Conservation (phyloP, 2,888 invertebrate species). For the Heteropelma amictum region DNA sequence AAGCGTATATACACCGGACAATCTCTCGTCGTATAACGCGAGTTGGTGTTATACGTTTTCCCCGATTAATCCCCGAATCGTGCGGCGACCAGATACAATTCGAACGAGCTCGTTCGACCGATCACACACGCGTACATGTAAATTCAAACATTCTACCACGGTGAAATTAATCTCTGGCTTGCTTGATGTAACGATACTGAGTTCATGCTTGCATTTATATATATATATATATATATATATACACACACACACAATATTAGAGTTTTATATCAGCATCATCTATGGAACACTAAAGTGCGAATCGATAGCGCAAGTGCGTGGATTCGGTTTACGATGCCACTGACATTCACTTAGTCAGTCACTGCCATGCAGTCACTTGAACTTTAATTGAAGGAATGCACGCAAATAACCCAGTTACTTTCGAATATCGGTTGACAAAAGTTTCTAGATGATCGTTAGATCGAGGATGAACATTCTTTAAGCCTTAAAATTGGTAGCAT, state of each 20-base stretch:
- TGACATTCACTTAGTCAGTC: constrained; percentile 25
- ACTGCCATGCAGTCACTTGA: constrained; percentile 19
- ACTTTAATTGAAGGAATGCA: background rate
- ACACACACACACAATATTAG: no score
- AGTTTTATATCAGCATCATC: constrained; percentile 17
- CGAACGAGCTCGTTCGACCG: constrained; percentile 24
- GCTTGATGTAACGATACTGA: constrained; percentile 42
- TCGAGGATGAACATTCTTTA: no score
- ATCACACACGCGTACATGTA: constrained; percentile 47
- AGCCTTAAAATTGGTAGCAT: no score
- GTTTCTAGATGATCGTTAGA: no score
- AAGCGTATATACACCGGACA: constrained; percentile 12
- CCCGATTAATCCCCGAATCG: constrained; percentile 54
- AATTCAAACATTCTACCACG: constrained; percentile 40
- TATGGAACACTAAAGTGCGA: constrained; percentile 34
- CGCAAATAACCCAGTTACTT: background rate
- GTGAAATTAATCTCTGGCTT: constrained; percentile 56
- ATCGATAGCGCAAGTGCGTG: constrained; percentile 44
- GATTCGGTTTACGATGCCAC: constrained; percentile 9
- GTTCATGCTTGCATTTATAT: background rate
- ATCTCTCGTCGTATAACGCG: constrained; percentile 23
- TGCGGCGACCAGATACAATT: constrained; percentile 34
- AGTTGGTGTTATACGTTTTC: constrained; percentile 29
- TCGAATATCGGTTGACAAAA: background rate
- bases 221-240: background rate